phyloP scores from a whole-genome alignment of 2,888 invertebrate genomes.

The Eulithis testata region DNA sequence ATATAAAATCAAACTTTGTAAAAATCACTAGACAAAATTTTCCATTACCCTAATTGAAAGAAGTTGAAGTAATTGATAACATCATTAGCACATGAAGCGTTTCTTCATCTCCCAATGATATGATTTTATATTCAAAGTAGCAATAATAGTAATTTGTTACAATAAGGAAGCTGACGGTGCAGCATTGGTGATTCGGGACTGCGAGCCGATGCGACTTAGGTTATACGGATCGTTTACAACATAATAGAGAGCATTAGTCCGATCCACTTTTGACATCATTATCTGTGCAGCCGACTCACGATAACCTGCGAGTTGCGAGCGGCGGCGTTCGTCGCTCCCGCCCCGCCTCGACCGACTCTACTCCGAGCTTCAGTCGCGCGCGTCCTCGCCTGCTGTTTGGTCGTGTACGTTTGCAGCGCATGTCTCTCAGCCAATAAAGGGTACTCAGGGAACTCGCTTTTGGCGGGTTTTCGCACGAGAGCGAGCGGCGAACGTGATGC shows the following conservation, averaged over 20 bases:
- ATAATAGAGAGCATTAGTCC: conserved; percentile 82
- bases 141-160: conserved; percentile 46
- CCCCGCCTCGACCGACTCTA: conserved; percentile 59
- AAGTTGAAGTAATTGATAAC: conserved; percentile 58
- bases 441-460: conserved; percentile 73
- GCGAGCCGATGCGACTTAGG: conserved; percentile 41
- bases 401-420: conserved; percentile 56
- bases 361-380: conserved; percentile 71
- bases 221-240: conserved; percentile 75
- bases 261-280: conserved; percentile 85
- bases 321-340: conserved; percentile 64
- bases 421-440: conserved; percentile 51
- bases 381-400: conserved; percentile 64
- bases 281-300: conserved; percentile 80
- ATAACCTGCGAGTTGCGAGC: conserved; percentile 76
- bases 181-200: conserved; percentile 47
- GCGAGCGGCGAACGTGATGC: conserved; percentile 68
- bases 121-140: conserved; percentile 52
- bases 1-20: background rate
- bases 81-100: conserved; percentile 58
- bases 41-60: conserved; percentile 49
- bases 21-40: conserved; percentile 28
- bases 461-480: conserved; percentile 77
- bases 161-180: conserved; percentile 57
- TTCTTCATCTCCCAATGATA: conserved; percentile 43